Percentiles rank a stretch among this genome's conserved stretches.
These are phyloP conservation scores for Corythornis madagascariensis DNA, from an alignment of 2,113 vertebrate genomes.

Conservation along the genomic window DNA sequence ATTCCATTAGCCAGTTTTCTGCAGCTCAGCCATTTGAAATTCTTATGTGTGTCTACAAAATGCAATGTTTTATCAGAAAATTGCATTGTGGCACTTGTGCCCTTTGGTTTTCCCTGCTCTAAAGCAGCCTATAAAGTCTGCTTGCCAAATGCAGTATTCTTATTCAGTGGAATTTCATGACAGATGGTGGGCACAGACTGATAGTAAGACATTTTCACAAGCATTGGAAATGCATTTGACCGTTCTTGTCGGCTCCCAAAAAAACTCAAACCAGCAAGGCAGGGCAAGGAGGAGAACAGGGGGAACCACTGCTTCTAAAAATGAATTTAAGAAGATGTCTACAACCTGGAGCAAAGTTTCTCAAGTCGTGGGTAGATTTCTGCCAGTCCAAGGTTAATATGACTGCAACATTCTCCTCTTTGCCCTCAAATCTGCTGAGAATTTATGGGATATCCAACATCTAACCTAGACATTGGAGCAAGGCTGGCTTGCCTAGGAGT, in stretches of 20 bases:
- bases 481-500: neutral
- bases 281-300: neutral
- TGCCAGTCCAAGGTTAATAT: neutral
- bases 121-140: neutral
- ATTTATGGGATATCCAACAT: neutral
- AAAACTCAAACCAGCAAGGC: neutral
- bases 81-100: neutral
- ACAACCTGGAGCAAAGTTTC: neutral
- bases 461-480: neutral
- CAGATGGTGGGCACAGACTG: neutral
- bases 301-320: neutral
- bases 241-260: neutral
- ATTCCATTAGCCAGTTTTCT: slow-evolving; percentile 1
- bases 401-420: neutral
- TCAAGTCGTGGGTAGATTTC: neutral
- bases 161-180: neutral
- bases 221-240: neutral
- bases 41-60: neutral
- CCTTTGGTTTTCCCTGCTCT: neutral
- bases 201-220: neutral
- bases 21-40: neutral
- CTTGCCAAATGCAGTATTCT: neutral
- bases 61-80: neutral
- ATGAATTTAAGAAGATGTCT: neutral
- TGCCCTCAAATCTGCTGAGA: neutral